These are phyloP conservation scores for Scaptomyza graminum DNA, from an alignment of 1,140 invertebrate species.

Conservation along the genomic window DNA sequence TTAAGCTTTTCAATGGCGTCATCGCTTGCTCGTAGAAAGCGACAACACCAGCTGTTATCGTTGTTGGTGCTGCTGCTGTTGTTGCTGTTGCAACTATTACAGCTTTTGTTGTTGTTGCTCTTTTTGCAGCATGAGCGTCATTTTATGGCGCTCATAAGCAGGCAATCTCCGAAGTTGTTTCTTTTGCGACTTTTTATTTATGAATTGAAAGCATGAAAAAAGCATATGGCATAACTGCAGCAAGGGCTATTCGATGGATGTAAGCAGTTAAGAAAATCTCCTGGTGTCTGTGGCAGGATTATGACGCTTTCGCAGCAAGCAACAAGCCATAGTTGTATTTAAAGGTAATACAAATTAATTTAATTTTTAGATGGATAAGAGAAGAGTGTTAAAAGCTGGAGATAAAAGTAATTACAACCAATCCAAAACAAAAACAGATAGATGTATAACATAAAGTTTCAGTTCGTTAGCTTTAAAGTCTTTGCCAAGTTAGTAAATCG, in stretches of 20 bases:
- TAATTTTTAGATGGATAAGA: too few species aligned
- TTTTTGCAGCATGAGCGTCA: constrained; percentile 30
- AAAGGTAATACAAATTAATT: neutral
- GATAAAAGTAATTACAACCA: too few species aligned
- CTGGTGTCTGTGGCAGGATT: constrained; percentile 12
- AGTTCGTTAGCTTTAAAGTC: too few species aligned
- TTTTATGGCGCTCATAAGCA: constrained; percentile 46
- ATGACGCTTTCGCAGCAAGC: neutral
- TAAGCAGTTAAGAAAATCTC: constrained; percentile 22
- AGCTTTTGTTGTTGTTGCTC: constrained; percentile 9
- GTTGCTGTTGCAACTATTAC: neutral
- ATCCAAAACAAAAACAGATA: too few species aligned
- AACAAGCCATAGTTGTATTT: neutral
- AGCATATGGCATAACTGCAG: constrained; percentile 11
- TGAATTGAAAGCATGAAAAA: constrained; percentile 32
- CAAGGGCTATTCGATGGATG: constrained; percentile 21
- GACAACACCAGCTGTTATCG: constrained; percentile 27
- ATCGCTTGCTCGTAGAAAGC: constrained; percentile 36
- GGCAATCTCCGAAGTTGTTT: constrained; percentile 32
- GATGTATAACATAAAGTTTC: too few species aligned
- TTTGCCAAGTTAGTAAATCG: too few species aligned
- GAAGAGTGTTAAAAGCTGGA: too few species aligned
- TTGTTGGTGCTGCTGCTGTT: neutral
- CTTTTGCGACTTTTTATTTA: constrained; percentile 33
- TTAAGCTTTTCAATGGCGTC: constrained; percentile 67